These are phyloP conservation scores for Decapterus maruadsi DNA, from an alignment of 2,797 vertebrate species.

Conservation along the genomic window DNA sequence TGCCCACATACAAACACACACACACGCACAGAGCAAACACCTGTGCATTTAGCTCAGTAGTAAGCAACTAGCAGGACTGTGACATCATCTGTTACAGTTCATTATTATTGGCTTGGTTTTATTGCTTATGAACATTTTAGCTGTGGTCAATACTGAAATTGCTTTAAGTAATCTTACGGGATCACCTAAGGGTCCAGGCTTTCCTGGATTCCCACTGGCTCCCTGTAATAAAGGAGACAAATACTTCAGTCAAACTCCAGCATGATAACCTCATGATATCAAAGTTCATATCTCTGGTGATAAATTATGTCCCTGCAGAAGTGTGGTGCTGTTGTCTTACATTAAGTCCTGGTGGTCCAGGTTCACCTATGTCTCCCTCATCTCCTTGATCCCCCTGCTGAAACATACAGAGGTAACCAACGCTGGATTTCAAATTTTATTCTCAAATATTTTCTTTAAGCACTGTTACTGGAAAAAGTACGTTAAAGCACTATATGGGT, in stretches of 20 bases:
- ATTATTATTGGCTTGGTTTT: not conserved
- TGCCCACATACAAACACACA: slow-evolving; percentile 30
- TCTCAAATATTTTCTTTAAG: not conserved
- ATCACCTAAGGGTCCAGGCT: slow-evolving; percentile 87
- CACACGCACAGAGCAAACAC: slow-evolving; percentile 8
- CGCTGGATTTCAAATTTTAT: not conserved
- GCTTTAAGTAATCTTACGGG: slow-evolving; percentile 87
- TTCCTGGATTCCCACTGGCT: slow-evolving; percentile 81
- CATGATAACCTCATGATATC: not conserved
- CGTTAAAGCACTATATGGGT: not conserved
- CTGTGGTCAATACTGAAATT: slow-evolving; percentile 61
- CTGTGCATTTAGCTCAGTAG: not conserved
- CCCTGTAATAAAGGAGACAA: slow-evolving; percentile 72
- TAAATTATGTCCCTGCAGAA: not conserved
- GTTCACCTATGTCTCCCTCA: slow-evolving; percentile 83
- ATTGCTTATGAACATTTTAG: slow-evolving; percentile 12
- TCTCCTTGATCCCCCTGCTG: slow-evolving; percentile 79
- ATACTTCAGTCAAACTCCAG: not conserved
- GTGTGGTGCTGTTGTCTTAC: slow-evolving; percentile 71
- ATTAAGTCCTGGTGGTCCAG: slow-evolving; percentile 77
- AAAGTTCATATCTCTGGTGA: not conserved
- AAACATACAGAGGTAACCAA: slow-evolving; percentile 5
- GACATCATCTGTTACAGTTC: not conserved
- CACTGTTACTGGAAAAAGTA: no score
- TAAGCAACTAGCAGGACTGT: not conserved